Evolutionary conservation across 2,797 vertebrate genomes (phyloP).

Genomic region (Euphonia xanthogaster): DNA sequence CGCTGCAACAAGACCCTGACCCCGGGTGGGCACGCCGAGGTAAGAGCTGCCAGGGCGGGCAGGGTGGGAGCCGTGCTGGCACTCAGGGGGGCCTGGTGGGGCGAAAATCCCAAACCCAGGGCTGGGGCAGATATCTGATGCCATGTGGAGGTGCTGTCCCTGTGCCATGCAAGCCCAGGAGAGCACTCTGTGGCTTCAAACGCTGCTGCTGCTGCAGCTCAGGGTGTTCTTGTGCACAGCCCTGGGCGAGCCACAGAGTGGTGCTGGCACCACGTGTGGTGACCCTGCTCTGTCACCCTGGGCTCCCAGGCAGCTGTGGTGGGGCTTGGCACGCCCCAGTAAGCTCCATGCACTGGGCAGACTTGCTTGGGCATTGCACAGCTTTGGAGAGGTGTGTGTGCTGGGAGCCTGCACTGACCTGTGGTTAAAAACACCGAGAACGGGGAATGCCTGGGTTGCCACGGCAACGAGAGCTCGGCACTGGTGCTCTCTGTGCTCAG

Average conservation of each 20-base stretch:
- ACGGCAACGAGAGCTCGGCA: fast-evolving
- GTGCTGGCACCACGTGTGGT: neutral
- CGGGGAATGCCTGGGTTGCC: neutral
- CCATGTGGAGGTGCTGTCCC: neutral
- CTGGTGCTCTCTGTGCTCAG: neutral
- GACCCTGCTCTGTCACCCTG: neutral
- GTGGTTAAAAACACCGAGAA: neutral
- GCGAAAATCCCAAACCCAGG: fast-evolving
- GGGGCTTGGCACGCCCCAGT: fast-evolving
- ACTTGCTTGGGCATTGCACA: neutral
- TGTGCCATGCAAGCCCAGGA: fast-evolving
- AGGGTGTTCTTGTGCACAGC: neutral
- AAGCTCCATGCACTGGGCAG: neutral
- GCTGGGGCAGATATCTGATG: neutral
- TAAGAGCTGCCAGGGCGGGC: neutral
- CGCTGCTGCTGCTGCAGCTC: neutral
- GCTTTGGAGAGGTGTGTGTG: fast-evolving
- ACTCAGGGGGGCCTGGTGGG: neutral
- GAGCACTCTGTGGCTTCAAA: fast-evolving
- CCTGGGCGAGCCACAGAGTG: neutral
- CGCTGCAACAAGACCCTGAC: constrained; percentile 96
- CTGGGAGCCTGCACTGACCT: neutral
- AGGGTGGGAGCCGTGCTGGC: neutral
- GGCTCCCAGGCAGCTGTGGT: neutral
- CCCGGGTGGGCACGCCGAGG: constrained; percentile 92